Evolutionary conservation across 2,113 vertebrate species (phyloP).

Genomic region (Electrona antarctica): DNA sequence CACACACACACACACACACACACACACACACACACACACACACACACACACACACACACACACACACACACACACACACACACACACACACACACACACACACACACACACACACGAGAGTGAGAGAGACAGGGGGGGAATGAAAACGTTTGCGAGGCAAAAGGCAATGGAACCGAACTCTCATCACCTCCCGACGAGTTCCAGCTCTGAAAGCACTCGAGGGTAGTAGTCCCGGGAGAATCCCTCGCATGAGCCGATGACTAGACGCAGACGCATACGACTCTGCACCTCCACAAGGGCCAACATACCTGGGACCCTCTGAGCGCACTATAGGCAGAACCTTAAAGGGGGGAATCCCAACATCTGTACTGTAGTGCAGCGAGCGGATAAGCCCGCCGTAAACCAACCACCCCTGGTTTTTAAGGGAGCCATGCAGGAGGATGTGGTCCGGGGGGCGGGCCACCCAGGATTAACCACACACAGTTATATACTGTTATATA

Average conservation of each 20-base stretch:
- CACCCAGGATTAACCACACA: conserved; percentile 48
- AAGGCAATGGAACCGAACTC: conserved; percentile 36
- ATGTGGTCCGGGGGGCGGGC: conserved; percentile 42
- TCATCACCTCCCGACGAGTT: conserved; percentile 56
- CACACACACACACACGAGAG: background rate
- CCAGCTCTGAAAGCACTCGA: conserved; percentile 19
- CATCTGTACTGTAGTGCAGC: background rate
- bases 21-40: no score
- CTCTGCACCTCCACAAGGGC: conserved; percentile 24
- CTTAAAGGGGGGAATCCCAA: conserved; percentile 5
- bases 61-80: no score
- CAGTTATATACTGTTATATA: background rate
- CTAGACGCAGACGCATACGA: conserved; percentile 34
- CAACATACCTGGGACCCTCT: background rate
- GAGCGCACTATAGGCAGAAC: background rate
- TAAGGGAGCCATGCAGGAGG: background rate
- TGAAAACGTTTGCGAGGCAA: conserved; percentile 50
- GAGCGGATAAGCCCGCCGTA: conserved; percentile 12
- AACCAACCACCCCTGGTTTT: conserved; percentile 30
- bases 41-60: background rate
- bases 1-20: background rate
- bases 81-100: no score
- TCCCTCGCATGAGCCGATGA: conserved; percentile 50
- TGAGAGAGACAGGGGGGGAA: conserved; percentile 48
- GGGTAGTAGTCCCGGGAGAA: conserved; percentile 40